Conservation (phyloP, 2,113 vertebrate genomes). For the Fukomys damarensis region DNA sequence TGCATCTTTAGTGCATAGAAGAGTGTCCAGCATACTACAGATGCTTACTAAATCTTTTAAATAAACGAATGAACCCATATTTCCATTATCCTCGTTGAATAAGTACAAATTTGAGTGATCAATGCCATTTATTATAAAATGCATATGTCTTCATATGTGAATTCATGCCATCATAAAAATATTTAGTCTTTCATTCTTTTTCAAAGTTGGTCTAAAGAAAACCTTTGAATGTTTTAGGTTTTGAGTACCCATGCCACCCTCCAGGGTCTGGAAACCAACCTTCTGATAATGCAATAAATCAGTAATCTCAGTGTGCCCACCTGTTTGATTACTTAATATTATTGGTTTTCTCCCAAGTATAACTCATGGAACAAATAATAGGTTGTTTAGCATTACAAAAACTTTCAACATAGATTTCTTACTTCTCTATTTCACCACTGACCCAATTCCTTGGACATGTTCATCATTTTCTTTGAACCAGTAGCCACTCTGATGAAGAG, state of each 20-base stretch:
- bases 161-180: accelerated
- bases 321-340: constrained; percentile 80
- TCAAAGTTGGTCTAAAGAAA: neutral
- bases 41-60: neutral
- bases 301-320: constrained; percentile 46
- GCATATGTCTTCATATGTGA: neutral
- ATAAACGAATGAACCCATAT: neutral
- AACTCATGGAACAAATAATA: constrained; percentile 57
- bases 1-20: neutral
- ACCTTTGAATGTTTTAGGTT: neutral
- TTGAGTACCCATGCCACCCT: neutral
- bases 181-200: neutral
- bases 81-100: neutral
- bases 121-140: neutral
- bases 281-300: constrained; percentile 33
- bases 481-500: neutral
- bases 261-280: neutral
- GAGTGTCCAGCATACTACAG: neutral
- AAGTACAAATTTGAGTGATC: neutral
- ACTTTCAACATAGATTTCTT: constrained; percentile 15
- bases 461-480: accelerated
- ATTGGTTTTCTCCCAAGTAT: constrained; percentile 68
- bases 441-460: accelerated
- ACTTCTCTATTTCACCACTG: neutral
- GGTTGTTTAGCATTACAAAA: constrained; percentile 79